These are phyloP conservation scores for Cryptotermes secundus DNA, from an alignment of 1,140 invertebrate species.

Conservation along the genomic window DNA sequence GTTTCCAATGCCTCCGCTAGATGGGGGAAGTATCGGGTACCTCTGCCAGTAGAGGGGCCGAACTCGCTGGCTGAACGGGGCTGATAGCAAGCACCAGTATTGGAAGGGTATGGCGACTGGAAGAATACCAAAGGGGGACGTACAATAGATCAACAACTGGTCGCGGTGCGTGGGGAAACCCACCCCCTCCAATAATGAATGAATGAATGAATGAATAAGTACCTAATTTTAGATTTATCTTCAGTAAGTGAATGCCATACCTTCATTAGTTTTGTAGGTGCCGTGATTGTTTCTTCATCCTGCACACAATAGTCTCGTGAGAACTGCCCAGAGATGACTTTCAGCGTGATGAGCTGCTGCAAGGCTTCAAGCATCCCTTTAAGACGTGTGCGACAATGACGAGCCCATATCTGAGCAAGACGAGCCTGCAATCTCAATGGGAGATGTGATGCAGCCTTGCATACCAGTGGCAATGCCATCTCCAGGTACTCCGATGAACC, in stretches of 20 bases:
- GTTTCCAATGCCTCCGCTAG: too few species aligned
- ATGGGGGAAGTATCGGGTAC: too few species aligned
- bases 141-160: too few species aligned
- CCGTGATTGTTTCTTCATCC: slow-evolving; percentile 77
- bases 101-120: too few species aligned
- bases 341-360: slow-evolving; percentile 83
- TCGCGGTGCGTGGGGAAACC: too few species aligned
- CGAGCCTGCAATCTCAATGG: slow-evolving; percentile 76
- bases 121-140: too few species aligned
- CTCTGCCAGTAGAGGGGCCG: too few species aligned
- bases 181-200: too few species aligned
- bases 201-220: too few species aligned
- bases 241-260: slow-evolving; percentile 44
- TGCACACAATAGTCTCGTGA: slow-evolving; percentile 74
- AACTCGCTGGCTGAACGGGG: too few species aligned
- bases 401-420: slow-evolving; percentile 76
- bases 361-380: slow-evolving; percentile 73
- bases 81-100: too few species aligned
- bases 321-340: slow-evolving; percentile 74
- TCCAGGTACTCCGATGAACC: slow-evolving; percentile 80
- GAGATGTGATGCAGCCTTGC: slow-evolving; percentile 72
- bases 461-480: slow-evolving; percentile 76
- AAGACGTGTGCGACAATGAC: slow-evolving; percentile 67
- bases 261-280: slow-evolving; percentile 81
- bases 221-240: too few species aligned